phyloP scores from a whole-genome alignment of 2,797 vertebrate species.

The Nyctibius grandis region DNA sequence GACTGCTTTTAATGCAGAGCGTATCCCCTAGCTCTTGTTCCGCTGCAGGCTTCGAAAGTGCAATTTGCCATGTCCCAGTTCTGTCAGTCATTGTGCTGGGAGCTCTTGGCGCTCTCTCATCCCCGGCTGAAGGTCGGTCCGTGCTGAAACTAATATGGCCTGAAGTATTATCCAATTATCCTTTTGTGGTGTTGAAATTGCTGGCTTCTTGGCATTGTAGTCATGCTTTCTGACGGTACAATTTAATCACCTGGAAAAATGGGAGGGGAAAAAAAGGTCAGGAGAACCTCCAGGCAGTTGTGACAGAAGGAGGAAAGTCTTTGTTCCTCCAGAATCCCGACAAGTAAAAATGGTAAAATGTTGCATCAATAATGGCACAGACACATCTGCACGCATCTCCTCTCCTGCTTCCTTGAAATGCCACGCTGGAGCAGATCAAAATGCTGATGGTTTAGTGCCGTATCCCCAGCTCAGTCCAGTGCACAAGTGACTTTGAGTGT shows the following conservation, averaged over 20 bases:
- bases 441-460: background rate
- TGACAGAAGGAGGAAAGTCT: background rate
- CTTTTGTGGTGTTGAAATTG: background rate
- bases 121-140: background rate
- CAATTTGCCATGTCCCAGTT: slow-evolving; percentile 46
- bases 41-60: background rate
- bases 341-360: background rate
- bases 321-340: background rate
- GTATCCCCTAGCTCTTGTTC: background rate
- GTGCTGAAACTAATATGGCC: background rate
- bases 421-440: background rate
- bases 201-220: background rate
- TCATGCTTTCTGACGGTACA: background rate
- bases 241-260: slow-evolving; percentile 33
- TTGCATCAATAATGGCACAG: background rate
- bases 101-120: background rate
- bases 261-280: background rate
- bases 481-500: background rate
- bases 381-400: background rate
- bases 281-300: background rate
- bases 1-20: slow-evolving; percentile 2
- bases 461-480: background rate
- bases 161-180: background rate
- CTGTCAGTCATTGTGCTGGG: slow-evolving; percentile 41
- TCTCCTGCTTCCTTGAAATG: background rate